Base-by-base conservation (phyloP, 1,140 invertebrate genomes). In the Penaeus indicus region DNA sequence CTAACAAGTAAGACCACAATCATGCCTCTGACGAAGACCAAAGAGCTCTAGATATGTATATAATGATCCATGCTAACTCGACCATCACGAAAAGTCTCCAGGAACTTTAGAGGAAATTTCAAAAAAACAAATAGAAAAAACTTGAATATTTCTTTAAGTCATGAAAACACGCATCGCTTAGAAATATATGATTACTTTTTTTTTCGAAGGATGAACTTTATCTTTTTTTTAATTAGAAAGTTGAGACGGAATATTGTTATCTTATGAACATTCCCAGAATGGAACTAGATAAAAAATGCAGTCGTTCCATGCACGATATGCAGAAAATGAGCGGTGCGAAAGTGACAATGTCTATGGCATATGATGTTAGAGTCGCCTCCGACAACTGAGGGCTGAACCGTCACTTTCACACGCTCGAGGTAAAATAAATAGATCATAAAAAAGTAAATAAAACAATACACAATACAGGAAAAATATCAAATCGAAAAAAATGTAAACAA, bases 301-400 rank as follows among this genome's bases (percentile, higher is more conserved):
- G 69, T 85, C 69, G 84, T 85, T 60, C 84, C 84, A 85, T 85
- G 84, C 84, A 85, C 69, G 69, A 77, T 85, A 85, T 85, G 84
- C 84, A 85, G 54, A 84, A 85, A 75, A 77, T 72, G 69, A 85
- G 54, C 18, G 27, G 32, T 32, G 69, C 25, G 47, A 85, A 85
- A 85, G 69, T 85, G 69, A 85, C 67, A 0, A 27, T 4, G 16
- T 54, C 54, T 54, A 8, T 11, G 54, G 54, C 54, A 54, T 54
- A 16, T 54, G 54, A 54, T 54, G 27, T 19, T 8, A 5, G 38
- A 27, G 42, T 32, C 42, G 18, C 42, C 18, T 77, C 21, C 18
- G 22, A 19, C 21, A 13, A 38, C 18, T 32, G 25, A 25, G 72
- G 21, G 10, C 27, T n/a, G 72, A 77, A 27, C 10, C 16, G 67